phyloP scores from a whole-genome alignment of 2,797 vertebrate genomes.

The Lepus oiostolus region DNA sequence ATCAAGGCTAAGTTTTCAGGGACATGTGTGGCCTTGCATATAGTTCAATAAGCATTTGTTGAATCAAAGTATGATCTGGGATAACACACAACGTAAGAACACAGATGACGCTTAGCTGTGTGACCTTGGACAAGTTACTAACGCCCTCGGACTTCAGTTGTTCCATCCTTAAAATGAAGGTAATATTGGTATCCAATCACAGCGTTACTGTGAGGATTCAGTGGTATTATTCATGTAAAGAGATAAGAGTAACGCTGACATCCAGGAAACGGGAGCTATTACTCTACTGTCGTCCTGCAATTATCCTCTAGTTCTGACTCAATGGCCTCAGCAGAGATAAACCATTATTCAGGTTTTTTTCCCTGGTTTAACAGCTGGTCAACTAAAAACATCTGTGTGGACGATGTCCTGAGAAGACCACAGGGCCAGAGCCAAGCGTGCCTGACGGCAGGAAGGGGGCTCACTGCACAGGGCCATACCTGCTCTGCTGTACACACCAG shows the following conservation, averaged over 20 bases:
- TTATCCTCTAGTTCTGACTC: neutral
- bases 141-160: neutral
- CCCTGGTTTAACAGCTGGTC: neutral
- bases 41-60: neutral
- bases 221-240: neutral
- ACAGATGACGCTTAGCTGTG: neutral
- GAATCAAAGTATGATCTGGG: neutral
- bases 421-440: neutral
- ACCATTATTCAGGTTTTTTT: slow-evolving; percentile 20
- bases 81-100: neutral
- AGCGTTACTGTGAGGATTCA: neutral
- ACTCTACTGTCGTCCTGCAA: neutral
- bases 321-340: neutral
- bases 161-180: slow-evolving; percentile 14
- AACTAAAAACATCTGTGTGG: slow-evolving; percentile 4
- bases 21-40: neutral
- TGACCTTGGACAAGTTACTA: slow-evolving; percentile 15
- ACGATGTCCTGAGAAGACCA: neutral
- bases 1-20: neutral
- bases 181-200: neutral
- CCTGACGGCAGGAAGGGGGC: neutral
- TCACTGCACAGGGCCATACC: slow-evolving; percentile 87
- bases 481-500: slow-evolving; percentile 95
- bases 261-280: slow-evolving; percentile 24
- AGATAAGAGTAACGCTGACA: neutral